Evolutionary conservation across 2,888 invertebrate species (phyloP), one percentile per base, ranked within the genome.

Genomic region (Germaria angustata): DNA sequence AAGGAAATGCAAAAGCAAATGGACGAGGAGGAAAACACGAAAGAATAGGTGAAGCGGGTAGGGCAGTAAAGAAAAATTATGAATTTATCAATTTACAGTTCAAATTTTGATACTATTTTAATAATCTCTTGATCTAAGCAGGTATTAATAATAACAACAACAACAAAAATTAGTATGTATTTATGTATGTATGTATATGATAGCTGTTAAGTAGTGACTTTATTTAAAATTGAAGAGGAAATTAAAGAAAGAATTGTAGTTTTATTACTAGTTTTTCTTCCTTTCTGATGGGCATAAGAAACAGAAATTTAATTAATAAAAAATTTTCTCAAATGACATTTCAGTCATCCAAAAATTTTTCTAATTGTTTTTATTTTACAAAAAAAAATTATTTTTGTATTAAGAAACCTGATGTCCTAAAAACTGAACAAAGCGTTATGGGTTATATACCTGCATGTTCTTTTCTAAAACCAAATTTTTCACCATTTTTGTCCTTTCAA

Each of bases 1-100:
- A 90, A 85, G 5, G 86, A 88, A 61, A 69, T 91, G 76, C 91
- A 91, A 81, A 87, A 86, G 32, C 75, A 86, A 9, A 80, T 86
- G 20, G 84, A 80, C 7, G 72, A 77, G 0, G 81, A 63, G 7
- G 13, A 63, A 11, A 49, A 49, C 36, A 11, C 22, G 7, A 36
- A 55, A 6, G 39, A 57, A 63, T 32, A 13, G 59, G 17, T 32
- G 17, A 3, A 46, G 13, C 2, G 4, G 3, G 20, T 24, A 34
- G 1, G 13, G 15, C 8, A 15, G 11, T 22, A 53, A 49, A 32
- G 2, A n/a, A 53, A 24, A 6, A 5, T 17, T 66, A 41, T 11
- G 5, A 15, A 39, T 49, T 22, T 22, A 55, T 13, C 15, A 44
- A 68, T 9, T 68, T 49, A 55, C 24, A 49, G 61, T 72, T 73